phyloP scores from a whole-genome alignment of 2,113 vertebrate species.

The Myodes glareolus region DNA sequence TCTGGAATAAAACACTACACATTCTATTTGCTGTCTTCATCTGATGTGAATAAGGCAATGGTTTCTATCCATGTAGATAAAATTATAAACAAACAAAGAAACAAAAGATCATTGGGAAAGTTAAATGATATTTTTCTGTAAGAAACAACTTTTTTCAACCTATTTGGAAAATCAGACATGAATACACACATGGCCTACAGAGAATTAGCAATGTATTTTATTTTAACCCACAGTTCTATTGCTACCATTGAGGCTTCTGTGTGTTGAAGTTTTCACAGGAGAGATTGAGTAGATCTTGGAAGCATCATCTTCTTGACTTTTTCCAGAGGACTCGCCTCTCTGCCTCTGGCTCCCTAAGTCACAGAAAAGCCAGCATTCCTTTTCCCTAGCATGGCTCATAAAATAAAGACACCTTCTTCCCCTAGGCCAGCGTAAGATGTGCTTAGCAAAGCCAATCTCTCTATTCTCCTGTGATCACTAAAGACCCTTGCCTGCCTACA shows the following conservation, averaged over 20 bases:
- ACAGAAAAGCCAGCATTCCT: not conserved
- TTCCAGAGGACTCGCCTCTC: not conserved
- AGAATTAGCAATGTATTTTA: not conserved
- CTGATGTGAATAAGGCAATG: slow-evolving; percentile 18
- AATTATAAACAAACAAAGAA: slow-evolving; percentile 11
- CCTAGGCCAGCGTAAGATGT: not conserved
- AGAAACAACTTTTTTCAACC: slow-evolving; percentile 11
- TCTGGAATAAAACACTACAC: slow-evolving; percentile 19
- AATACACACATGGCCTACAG: not conserved
- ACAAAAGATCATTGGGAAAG: not conserved
- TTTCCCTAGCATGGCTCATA: not conserved
- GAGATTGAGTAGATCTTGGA: too few species aligned
- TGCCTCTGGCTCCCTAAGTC: not conserved
- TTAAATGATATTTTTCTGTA: slow-evolving; percentile 25
- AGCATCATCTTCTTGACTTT: not conserved
- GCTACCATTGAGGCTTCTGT: not conserved
- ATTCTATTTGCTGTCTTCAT: slow-evolving; percentile 27
- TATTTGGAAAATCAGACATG: not conserved
- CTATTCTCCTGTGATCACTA: not conserved
- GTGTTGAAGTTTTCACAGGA: not conserved
- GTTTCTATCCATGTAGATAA: slow-evolving; percentile 8
- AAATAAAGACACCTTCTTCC: not conserved
- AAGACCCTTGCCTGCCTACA: not conserved
- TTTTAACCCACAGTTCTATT: slow-evolving; percentile 16
- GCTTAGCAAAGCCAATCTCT: not conserved